Base-by-base conservation (phyloP, 2,113 vertebrate species). In the Halichoeres trimaculatus region DNA sequence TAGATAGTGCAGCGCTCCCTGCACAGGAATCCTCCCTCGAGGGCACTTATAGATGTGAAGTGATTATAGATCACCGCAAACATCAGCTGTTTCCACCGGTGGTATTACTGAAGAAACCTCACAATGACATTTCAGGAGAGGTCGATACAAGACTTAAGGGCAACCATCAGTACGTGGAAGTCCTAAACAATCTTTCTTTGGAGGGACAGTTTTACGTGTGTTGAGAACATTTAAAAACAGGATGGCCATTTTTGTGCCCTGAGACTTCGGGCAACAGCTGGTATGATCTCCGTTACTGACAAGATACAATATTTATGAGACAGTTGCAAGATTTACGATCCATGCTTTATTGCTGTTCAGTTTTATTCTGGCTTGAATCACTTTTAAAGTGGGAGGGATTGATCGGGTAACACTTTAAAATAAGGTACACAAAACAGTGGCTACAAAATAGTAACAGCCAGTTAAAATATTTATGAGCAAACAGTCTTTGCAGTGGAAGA, bases 91-190 rank as follows among this genome's bases (percentile, higher is more conserved):
- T 81, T 56, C 58, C 63, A 51, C 26, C 36, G 7, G 11, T 14
- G 68, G 50, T 26, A 22, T 55, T 55, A 35, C 35, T 35, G 58
- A 58, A 38, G 41, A 82, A 41, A 16, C 16, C 55, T 53, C 30
- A 26, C 8, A 1, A 1, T 84, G 78, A 85, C 83, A 73, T 90
- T 86, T 78, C 14, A 14, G 64, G n/a, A 47, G 52, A 55, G 54
- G 10, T 67, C 5, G 10, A 53, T 43, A 30, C 30, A 0, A 69
- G 38, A 36, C 62, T 72, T 70, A 36, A 66, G 10, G 45, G 59
- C 57, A 56, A 30, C 52, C 45, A 48, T 47, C 30, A 40, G 34
- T 68, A 53, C 12, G 66, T 70, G 56, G 65, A 62, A 50, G 55
- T 66, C 4, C 3, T 30, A 30, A 30, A 30, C 30, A 30, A 30